phyloP scores from a whole-genome alignment of 2,888 invertebrate genomes.

The Cosmia pyralina region DNA sequence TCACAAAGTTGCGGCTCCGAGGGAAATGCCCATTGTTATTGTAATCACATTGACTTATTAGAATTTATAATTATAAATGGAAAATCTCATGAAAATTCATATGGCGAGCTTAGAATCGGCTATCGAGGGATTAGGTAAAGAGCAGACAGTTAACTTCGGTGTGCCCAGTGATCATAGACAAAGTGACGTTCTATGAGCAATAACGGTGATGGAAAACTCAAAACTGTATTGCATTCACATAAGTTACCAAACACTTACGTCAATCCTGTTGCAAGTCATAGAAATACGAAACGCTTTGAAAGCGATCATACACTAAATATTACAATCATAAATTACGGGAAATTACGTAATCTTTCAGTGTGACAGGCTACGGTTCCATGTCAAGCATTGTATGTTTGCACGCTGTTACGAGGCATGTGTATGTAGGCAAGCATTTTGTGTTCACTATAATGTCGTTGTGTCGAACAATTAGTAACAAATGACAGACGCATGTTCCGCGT shows the following conservation, averaged over 20 bases:
- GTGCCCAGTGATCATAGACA: neutral
- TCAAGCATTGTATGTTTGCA: too few relatives aligned
- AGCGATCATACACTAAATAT: too few relatives aligned
- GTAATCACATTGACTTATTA: constrained; percentile 46
- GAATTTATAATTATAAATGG: constrained; percentile 37
- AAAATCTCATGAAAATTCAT: constrained; percentile 39
- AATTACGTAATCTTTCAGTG: neutral
- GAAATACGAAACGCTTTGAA: neutral
- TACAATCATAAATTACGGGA: neutral
- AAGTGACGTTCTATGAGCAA: neutral
- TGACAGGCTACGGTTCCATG: neutral
- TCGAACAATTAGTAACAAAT: neutral
- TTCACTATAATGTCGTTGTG: neutral
- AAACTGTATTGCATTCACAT: neutral
- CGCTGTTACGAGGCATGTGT: too few relatives aligned
- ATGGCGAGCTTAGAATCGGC: neutral
- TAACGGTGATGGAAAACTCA: neutral
- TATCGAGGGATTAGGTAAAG: neutral
- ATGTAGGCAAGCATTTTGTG: too few relatives aligned
- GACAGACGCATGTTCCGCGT: neutral
- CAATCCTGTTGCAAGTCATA: neutral
- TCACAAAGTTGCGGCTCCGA: constrained; percentile 31
- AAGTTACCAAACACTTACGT: neutral
- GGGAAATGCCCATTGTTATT: constrained; percentile 43
- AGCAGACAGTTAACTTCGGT: neutral